Base-by-base conservation (phyloP, 2,888 invertebrate species). In the Colletes collaris region DNA sequence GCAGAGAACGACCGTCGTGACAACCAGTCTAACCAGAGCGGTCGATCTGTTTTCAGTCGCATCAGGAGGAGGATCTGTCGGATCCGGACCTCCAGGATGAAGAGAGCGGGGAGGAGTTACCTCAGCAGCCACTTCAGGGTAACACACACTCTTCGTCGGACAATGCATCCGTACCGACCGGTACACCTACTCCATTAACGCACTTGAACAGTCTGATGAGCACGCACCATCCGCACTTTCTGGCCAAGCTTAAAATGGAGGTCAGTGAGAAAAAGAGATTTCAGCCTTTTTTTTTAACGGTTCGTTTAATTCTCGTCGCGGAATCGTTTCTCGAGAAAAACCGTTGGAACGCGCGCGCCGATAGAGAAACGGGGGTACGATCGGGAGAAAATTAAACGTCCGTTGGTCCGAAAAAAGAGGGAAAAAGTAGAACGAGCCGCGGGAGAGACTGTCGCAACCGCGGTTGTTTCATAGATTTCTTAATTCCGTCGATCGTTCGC, bases 1-100 rank as follows among this genome's bases (percentile, higher is more conserved):
- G 27, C 27, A 27, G 27, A 27, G 27, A 27, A 27, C 27, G 27
- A 27, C 27, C 35, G 19, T 37, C 40, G 40, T 64, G n/a, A 70
- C 50, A n/a, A 50, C 19, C 40, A 13, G 35, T 52, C 62, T 58
- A 71, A 75, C 49, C 52, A 46, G 53, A 40, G 55, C 50, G 65
- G 55, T 80, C 76, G 52, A 76, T 81, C 73, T 89, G 83, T 59
- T 93, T 94, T 40, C 93, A 95, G 95, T 94, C 94, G 44, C 94
- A 94, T 83, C 94, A 94, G 85, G 95, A 95, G 76, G 95, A 95
- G 76, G 93, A 93, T 72, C 91, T 94, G 83, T 94, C 94, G 76
- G 95, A 95, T 82, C 94, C 94, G 2, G 94, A 94, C 79, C 93
- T 94, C 8, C 94, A 94, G 81, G 95, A 95, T 80, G 94, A 95